phyloP scores from a whole-genome alignment of 35 echinoderm and acorn worm species.

The Nesometra sesokonis region DNA sequence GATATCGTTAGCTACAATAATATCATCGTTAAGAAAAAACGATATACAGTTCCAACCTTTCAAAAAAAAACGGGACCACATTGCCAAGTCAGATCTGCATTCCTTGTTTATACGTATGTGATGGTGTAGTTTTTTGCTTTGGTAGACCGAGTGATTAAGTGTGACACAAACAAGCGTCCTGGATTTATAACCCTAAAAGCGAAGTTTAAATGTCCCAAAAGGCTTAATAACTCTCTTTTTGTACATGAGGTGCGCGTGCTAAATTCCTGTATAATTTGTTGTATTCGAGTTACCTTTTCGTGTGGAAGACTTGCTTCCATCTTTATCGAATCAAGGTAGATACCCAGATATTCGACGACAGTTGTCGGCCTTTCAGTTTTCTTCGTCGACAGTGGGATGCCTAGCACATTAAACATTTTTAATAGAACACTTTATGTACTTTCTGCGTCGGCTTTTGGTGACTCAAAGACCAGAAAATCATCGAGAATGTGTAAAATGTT shows the following conservation, averaged over 20 bases:
- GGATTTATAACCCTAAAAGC: too few relatives aligned
- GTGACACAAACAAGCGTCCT: too few relatives aligned
- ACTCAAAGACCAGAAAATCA: background rate
- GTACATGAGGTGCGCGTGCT: background rate
- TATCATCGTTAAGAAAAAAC: background rate
- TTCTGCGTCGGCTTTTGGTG: background rate
- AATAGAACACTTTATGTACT: background rate
- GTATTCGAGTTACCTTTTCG: background rate
- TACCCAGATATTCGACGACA: background rate
- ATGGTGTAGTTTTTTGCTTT: background rate
- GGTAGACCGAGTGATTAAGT: too few relatives aligned
- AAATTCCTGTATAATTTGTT: background rate
- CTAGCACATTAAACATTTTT: background rate
- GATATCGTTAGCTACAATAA: too few relatives aligned
- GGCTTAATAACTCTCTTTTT: background rate
- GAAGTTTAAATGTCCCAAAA: background rate
- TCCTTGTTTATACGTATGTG: background rate
- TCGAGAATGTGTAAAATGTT: background rate
- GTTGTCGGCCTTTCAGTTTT: background rate
- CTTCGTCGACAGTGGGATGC: background rate
- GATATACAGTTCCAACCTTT: background rate
- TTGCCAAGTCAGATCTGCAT: background rate
- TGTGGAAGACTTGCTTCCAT: background rate
- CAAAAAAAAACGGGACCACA: background rate
- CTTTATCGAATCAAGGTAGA: background rate